Evolutionary conservation across 2,113 vertebrate species (phyloP).

Genomic region (Furnarius figulus): DNA sequence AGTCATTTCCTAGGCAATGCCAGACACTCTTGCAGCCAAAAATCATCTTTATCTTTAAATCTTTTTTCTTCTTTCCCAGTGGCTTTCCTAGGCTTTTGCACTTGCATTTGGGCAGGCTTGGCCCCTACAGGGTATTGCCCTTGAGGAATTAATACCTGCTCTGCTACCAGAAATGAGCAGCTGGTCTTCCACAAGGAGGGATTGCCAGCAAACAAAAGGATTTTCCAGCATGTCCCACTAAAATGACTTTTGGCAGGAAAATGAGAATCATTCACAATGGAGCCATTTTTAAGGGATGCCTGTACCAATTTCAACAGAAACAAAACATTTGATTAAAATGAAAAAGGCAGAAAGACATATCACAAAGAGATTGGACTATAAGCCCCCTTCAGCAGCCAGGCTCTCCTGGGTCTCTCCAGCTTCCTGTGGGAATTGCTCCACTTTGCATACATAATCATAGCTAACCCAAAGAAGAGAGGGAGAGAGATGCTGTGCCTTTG

Average conservation of each 20-base stretch:
- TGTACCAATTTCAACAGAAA: conserved; percentile 29
- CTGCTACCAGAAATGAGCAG: background rate
- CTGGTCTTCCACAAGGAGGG: background rate
- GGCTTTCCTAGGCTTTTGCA: background rate
- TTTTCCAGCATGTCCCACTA: conserved; percentile 28
- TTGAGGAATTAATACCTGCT: conserved; percentile 2
- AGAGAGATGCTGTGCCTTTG: background rate
- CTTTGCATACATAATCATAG: background rate
- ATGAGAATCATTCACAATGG: background rate
- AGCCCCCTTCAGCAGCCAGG: background rate
- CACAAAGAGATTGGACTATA: background rate
- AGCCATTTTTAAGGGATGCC: background rate
- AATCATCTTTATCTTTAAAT: background rate
- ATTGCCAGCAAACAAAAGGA: conserved; percentile 3
- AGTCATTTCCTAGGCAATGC: background rate
- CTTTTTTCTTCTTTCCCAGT: background rate
- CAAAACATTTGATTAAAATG: conserved; percentile 27
- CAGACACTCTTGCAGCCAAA: background rate
- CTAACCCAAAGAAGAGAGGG: background rate
- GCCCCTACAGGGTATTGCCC: background rate
- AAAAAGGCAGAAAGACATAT: background rate
- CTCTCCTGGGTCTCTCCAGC: background rate
- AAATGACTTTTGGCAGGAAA: conserved; percentile 40
- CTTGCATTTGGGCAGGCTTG: background rate
- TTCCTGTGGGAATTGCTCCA: background rate